phyloP scores from a whole-genome alignment of 2,888 invertebrate species.

The Encarsia formosa region DNA sequence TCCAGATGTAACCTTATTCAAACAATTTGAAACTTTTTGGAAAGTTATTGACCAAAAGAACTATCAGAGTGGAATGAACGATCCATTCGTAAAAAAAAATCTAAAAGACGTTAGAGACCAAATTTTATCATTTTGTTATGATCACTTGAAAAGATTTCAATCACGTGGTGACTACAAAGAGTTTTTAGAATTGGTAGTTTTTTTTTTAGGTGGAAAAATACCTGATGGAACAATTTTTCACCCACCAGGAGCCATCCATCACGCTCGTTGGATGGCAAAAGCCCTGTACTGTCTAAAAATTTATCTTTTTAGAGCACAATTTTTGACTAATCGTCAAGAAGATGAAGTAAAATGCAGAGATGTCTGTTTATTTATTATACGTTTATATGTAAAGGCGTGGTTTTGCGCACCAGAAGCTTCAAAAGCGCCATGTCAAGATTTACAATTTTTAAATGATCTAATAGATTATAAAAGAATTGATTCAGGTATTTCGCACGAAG shows the following conservation, averaged over 20 bases:
- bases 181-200: no score
- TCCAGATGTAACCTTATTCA: slow-evolving; percentile 24
- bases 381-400: slow-evolving; percentile 7
- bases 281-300: neutral
- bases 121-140: slow-evolving; percentile 1
- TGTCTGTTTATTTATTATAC: slow-evolving; percentile 12
- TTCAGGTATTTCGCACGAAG: neutral
- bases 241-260: neutral
- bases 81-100: neutral
- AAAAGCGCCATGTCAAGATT: slow-evolving; percentile 6
- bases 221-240: neutral
- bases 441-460: neutral
- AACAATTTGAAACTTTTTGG: slow-evolving; percentile 23
- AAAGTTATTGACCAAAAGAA: slow-evolving; percentile 15
- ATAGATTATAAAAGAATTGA: neutral
- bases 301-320: neutral
- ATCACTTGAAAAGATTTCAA: neutral
- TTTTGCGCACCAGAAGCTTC: slow-evolving; percentile 7
- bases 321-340: neutral
- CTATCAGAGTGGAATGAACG: slow-evolving; percentile 13
- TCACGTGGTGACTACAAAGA: no score
- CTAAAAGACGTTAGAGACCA: neutral
- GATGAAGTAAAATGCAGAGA: slow-evolving; percentile 19
- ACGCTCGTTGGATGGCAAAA: neutral
- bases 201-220: neutral